Conservation (phyloP, 1,140 invertebrate genomes). For the Paraescarpia echinospica region DNA sequence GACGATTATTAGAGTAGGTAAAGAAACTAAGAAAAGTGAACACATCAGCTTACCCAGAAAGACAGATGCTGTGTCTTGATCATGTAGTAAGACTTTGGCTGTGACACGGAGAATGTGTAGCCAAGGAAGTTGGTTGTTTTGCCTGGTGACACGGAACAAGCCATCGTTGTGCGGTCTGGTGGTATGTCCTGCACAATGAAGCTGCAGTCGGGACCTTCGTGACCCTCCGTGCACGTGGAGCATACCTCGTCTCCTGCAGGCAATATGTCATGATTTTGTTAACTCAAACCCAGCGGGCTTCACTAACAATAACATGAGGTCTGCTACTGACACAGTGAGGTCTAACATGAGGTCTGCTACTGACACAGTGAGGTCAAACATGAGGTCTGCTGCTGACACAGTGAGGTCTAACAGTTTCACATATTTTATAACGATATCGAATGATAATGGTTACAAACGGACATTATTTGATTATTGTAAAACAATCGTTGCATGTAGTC, state of each 20-base stretch:
- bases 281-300: neutral
- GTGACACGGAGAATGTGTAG: neutral
- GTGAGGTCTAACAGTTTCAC: neutral
- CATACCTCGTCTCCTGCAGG: neutral
- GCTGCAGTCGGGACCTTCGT: neutral
- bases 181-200: neutral
- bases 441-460: neutral
- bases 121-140: conserved; percentile 14
- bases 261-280: neutral
- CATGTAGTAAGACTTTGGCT: neutral
- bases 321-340: neutral
- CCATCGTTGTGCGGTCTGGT: neutral
- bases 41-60: neutral
- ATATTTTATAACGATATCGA: neutral
- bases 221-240: neutral
- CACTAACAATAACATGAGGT: neutral
- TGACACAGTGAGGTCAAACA: neutral
- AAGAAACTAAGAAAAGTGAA: neutral
- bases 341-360: neutral
- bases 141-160: conserved; percentile 8
- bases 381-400: neutral
- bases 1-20: too few relatives aligned
- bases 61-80: conserved; percentile 15
- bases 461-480: neutral
- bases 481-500: neutral